These are phyloP conservation scores for Aricia agestis DNA, from an alignment of 1,140 invertebrate genomes.

Conservation along the genomic window DNA sequence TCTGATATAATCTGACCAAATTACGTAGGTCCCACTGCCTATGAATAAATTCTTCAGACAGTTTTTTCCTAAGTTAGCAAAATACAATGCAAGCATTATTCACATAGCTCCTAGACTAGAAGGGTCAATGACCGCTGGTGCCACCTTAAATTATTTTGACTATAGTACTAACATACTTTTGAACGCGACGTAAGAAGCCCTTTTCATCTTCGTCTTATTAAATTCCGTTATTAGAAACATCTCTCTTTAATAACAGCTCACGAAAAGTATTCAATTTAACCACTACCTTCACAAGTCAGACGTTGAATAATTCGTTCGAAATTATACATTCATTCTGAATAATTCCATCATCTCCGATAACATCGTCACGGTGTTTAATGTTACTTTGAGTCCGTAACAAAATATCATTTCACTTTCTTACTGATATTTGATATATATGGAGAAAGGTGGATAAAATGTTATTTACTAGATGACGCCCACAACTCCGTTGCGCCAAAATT, in stretches of 20 bases:
- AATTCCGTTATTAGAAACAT: background rate
- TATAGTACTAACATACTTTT: too few relatives aligned
- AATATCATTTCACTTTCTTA: slow-evolving; percentile 14
- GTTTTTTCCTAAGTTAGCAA: too few relatives aligned
- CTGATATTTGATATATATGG: background rate
- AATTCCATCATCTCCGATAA: background rate
- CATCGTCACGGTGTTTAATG: slow-evolving; percentile 8
- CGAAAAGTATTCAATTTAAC: background rate
- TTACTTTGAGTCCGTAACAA: slow-evolving; percentile 14
- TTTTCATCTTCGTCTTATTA: background rate
- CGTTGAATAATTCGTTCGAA: background rate
- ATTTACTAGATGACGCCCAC: too few relatives aligned
- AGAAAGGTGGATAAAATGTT: background rate
- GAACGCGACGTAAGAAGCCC: too few relatives aligned
- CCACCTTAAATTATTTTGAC: too few relatives aligned
- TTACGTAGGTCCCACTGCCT: too few relatives aligned
- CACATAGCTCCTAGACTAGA: too few relatives aligned
- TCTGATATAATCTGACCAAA: too few relatives aligned
- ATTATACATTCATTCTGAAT: slow-evolving; percentile 7
- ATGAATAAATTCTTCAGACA: too few relatives aligned
- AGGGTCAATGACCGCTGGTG: too few relatives aligned
- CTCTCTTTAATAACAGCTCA: background rate
- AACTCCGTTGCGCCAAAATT: too few relatives aligned
- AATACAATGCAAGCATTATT: too few relatives aligned
- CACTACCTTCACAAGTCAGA: background rate